These are phyloP conservation scores for Oophaga sylvatica DNA, from an alignment of 2,797 vertebrate species.

Conservation along the genomic window DNA sequence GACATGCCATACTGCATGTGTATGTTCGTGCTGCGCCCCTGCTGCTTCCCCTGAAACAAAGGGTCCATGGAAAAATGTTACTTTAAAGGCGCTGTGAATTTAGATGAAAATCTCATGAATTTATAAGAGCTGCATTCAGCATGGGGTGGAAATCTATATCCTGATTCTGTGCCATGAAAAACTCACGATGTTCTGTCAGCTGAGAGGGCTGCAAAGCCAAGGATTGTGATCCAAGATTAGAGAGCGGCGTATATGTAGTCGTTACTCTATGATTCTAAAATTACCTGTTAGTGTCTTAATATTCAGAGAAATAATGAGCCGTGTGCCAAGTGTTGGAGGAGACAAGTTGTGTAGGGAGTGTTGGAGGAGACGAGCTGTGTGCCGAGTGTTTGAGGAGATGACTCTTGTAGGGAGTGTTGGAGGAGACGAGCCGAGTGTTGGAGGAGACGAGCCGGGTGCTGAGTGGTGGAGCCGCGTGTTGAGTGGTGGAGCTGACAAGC, in stretches of 20 bases:
- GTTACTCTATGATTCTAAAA: neutral
- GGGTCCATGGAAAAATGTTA: slow-evolving; percentile 1
- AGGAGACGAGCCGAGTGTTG: neutral
- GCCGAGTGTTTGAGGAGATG: neutral
- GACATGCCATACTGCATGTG: neutral
- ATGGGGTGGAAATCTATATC: slow-evolving; percentile 19
- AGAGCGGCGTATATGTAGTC: neutral
- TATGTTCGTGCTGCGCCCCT: neutral
- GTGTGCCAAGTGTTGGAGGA: neutral
- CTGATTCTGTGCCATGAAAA: neutral
- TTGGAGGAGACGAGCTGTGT: neutral
- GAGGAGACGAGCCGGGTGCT: neutral
- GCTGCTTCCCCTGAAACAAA: slow-evolving; percentile 9
- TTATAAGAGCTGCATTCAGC: slow-evolving; percentile 9
- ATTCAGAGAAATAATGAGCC: neutral
- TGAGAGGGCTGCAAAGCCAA: neutral
- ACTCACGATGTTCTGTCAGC: neutral
- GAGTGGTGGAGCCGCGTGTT: neutral
- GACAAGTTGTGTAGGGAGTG: neutral
- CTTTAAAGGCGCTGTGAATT: neutral
- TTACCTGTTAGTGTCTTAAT: no score
- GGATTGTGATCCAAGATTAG: neutral
- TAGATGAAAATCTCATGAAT: slow-evolving; percentile 29
- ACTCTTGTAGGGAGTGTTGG: no score
- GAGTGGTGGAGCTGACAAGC: neutral